phyloP scores from a whole-genome alignment of 2,113 vertebrate species.

The Pachypanchax playfairii region DNA sequence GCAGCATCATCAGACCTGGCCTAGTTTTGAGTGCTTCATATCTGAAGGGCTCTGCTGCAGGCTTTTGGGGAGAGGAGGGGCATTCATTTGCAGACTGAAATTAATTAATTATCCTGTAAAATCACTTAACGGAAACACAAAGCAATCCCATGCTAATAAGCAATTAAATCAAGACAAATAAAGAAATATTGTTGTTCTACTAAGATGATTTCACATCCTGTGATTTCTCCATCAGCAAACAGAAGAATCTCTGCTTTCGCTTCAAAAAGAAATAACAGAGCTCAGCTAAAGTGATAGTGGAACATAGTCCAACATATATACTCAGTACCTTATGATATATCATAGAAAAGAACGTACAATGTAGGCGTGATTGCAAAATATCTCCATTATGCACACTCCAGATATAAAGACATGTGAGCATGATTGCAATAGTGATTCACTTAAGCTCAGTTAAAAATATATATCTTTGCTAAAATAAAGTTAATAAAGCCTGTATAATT shows the following conservation, averaged over 20 bases:
- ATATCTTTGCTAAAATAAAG: too few species aligned
- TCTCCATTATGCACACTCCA: too few species aligned
- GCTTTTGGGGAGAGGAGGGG: neutral
- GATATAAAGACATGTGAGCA: too few species aligned
- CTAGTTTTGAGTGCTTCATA: constrained; percentile 52
- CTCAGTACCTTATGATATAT: constrained; percentile 6
- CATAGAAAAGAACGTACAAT: too few species aligned
- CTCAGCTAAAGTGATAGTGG: neutral
- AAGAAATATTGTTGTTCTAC: constrained; percentile 36
- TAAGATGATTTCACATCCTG: constrained; percentile 2
- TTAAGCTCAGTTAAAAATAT: too few species aligned
- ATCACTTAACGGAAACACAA: constrained; percentile 51
- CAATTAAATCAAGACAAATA: constrained; percentile 48
- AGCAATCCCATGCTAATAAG: constrained; percentile 58
- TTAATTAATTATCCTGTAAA: constrained; percentile 57
- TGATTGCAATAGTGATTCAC: too few species aligned
- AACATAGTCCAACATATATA: constrained; percentile 7
- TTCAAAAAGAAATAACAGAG: neutral
- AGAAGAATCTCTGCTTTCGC: constrained; percentile 9
- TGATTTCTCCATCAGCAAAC: constrained; percentile 11
- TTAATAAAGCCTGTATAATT: too few species aligned
- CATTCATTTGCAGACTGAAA: constrained; percentile 34
- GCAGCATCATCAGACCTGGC: constrained; percentile 49
- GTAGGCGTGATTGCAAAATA: too few species aligned
- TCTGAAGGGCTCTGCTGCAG: constrained; percentile 39